Percentiles rank a stretch among this genome's conserved stretches.
Evolutionary conservation across 2,797 vertebrate genomes (phyloP).

Genomic region (Acipenser ruthenus): DNA sequence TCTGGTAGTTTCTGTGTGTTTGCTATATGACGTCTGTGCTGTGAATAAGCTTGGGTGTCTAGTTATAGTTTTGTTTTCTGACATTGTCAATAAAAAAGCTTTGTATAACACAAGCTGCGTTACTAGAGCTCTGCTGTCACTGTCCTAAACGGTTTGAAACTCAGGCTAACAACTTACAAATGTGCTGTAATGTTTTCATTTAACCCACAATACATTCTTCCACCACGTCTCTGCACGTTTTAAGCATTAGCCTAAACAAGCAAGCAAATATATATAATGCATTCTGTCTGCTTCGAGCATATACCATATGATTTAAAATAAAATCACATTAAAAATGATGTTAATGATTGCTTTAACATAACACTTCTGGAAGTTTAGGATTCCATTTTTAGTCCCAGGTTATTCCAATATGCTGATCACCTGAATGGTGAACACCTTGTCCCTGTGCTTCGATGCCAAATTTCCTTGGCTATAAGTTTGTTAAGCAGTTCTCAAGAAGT

Average conservation of each 20-base stretch:
- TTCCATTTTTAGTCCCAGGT: background rate
- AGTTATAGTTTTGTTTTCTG: constrained; percentile 30
- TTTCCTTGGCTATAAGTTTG: too few species aligned
- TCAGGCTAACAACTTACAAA: constrained; percentile 24
- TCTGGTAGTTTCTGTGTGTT: too few species aligned
- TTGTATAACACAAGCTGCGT: constrained; percentile 9
- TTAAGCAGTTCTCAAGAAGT: too few species aligned
- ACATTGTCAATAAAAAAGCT: constrained; percentile 38
- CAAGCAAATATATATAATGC: background rate
- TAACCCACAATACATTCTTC: constrained; percentile 16
- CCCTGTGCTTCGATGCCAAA: too few species aligned
- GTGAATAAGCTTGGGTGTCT: background rate
- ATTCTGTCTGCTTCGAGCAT: too few species aligned
- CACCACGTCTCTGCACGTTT: constrained; percentile 17
- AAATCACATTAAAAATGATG: constrained; percentile 9
- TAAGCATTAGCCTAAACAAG: constrained; percentile 18
- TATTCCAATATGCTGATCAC: constrained; percentile 3
- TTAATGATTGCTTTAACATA: constrained; percentile 5
- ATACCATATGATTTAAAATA: too few species aligned
- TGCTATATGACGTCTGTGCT: constrained; percentile 1
- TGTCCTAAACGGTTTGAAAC: constrained; percentile 13
- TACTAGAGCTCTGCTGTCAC: constrained; percentile 22
- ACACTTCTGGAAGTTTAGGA: background rate
- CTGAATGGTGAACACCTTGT: background rate
- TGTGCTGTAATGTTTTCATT: constrained; percentile 15